These are phyloP conservation scores for Phaetusa simplex DNA, from an alignment of 2,113 vertebrate species.

Conservation along the genomic window DNA sequence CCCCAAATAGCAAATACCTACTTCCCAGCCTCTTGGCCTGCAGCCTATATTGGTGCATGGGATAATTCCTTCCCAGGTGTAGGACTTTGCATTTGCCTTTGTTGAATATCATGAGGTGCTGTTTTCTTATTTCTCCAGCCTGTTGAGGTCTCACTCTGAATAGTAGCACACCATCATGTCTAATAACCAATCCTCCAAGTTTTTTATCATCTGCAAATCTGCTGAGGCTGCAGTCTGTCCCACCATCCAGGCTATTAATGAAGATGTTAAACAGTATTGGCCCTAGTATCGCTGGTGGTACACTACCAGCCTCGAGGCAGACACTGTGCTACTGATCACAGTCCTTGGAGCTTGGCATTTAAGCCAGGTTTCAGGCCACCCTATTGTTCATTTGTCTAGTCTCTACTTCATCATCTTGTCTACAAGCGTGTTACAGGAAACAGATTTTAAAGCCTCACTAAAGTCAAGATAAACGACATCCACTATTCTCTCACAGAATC, in stretches of 20 bases:
- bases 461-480: neutral
- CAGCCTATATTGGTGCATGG: neutral
- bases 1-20: too few relatives aligned
- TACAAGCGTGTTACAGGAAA: neutral
- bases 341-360: neutral
- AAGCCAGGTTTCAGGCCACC: neutral
- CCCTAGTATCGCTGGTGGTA: neutral
- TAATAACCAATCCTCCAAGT: neutral
- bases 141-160: neutral
- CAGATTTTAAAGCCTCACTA: neutral
- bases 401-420: neutral
- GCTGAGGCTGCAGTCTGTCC: neutral
- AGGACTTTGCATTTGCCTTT: neutral
- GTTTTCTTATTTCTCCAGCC: neutral
- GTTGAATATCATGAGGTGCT: neutral
- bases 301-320: neutral
- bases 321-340: neutral
- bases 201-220: neutral
- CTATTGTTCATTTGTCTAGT: neutral
- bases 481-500: neutral
- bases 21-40: neutral
- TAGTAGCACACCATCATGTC: neutral
- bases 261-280: neutral
- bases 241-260: neutral
- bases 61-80: neutral